phyloP scores from a whole-genome alignment of 2,888 invertebrate genomes.

The Aproaerema taeniolella region DNA sequence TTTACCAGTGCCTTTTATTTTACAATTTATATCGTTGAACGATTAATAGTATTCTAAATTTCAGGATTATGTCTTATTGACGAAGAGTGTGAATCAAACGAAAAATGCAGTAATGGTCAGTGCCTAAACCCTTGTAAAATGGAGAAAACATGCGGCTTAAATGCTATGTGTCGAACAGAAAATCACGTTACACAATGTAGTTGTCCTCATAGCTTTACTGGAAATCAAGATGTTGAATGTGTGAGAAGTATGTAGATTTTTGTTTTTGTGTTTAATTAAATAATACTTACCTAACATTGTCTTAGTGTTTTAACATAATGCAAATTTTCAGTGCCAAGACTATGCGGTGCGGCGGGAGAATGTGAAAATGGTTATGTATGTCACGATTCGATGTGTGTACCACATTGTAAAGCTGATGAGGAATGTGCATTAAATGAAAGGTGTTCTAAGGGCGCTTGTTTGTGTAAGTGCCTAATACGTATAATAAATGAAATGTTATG shows the following conservation, averaged over 20 bases:
- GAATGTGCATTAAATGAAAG: conserved; percentile 94
- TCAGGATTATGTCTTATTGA: conserved; percentile 86
- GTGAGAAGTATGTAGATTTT: conserved; percentile 81
- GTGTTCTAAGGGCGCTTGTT: conserved; percentile 88
- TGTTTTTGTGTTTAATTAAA: too few species aligned
- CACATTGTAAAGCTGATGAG: conserved; percentile 84
- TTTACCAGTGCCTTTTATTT: too few species aligned
- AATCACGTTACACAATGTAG: conserved; percentile 87
- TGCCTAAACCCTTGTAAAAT: conserved; percentile 88
- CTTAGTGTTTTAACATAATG: too few species aligned
- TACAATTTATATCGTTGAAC: neutral
- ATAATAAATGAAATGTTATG: too few species aligned
- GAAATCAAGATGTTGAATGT: conserved; percentile 89
- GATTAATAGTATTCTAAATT: conserved; percentile 23
- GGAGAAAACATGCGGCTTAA: conserved; percentile 88
- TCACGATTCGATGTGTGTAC: conserved; percentile 89
- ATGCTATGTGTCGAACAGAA: conserved; percentile 84
- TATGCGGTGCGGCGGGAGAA: conserved; percentile 83
- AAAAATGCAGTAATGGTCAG: conserved; percentile 89
- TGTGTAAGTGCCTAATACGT: conserved; percentile 85
- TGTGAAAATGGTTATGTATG: conserved; percentile 86
- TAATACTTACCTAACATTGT: too few species aligned
- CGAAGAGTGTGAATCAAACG: conserved; percentile 86
- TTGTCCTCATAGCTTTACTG: conserved; percentile 91
- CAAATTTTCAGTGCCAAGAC: conserved; percentile 81